These are phyloP conservation scores for Lissonota sp. DNA, from an alignment of 2,888 invertebrate genomes.

Conservation along the genomic window DNA sequence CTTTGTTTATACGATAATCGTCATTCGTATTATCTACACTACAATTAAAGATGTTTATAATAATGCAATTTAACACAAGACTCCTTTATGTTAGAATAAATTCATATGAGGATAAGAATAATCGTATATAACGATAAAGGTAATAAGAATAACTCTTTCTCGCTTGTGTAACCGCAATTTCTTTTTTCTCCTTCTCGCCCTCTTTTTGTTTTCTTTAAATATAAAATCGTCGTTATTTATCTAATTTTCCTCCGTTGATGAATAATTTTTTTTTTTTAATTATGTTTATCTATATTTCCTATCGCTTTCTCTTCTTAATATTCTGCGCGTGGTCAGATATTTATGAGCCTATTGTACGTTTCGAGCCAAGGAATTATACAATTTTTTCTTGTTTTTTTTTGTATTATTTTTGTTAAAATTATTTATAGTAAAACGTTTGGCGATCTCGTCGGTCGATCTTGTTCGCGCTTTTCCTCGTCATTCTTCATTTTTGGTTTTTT, in stretches of 20 bases:
- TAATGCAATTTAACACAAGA: conserved; percentile 79
- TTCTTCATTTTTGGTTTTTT: conserved; percentile 24
- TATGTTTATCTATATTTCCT: conserved; percentile 64
- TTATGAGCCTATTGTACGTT: conserved; percentile 73
- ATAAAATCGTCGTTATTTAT: conserved; percentile 60
- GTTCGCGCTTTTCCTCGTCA: background rate
- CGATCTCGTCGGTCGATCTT: conserved; percentile 37
- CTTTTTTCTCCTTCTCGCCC: conserved; percentile 1
- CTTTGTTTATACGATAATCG: conserved; percentile 65
- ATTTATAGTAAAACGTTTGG: conserved; percentile 63
- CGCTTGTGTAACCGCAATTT: conserved; percentile 42
- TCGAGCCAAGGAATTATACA: conserved; percentile 71
- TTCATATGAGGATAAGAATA: conserved; percentile 76
- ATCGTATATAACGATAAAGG: conserved; percentile 77
- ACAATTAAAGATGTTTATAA: conserved; percentile 80
- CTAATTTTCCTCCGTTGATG: conserved; percentile 59
- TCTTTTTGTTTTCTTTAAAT: conserved; percentile 35
- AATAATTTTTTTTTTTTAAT: conserved; percentile 46
- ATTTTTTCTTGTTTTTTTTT: conserved; percentile 56
- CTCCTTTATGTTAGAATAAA: conserved; percentile 77
- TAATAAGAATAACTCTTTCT: conserved; percentile 74
- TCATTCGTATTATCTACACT: conserved; percentile 81
- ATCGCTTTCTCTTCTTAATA: conserved; percentile 70
- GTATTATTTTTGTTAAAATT: conserved; percentile 40
- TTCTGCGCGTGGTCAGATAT: conserved; percentile 69